Evolutionary conservation across 2,113 vertebrate species (phyloP), one percentile per base, ranked within the genome.

Genomic region (Osmerus mordax): DNA sequence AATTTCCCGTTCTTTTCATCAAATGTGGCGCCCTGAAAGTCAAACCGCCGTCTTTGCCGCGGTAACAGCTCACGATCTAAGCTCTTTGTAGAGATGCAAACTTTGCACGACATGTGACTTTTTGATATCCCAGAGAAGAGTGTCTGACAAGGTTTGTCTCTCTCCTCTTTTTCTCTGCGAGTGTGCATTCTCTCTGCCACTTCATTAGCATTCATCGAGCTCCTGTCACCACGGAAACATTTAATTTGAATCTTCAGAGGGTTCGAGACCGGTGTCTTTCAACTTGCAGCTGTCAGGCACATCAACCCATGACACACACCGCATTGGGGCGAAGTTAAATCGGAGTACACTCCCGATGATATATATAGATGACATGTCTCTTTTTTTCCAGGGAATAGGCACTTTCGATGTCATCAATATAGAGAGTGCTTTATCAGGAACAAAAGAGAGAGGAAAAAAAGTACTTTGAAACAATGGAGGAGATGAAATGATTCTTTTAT

Each of bases 321-420:
- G 60, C 23, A 28, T 47, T 18, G 60, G 86, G 84, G 81, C 80
- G 65, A 84, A 90, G 87, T 90, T 87, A 87, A 89, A 89, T 84
- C 79, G 87, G 86, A 89, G 88, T 86, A 69, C 87, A 81, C 83
- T 88, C 75, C 47, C 86, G 72, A 84, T 82, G 83, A 89, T 91
- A 91, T 89, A 91, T 91, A 87, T 90, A 91, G 90, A 88, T 89
- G 87, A 90, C 87, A 88, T 89, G 89, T 89, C 89, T 88, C 78
- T 86, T 84, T 84, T 66, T 83, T 87, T 87, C 83, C 87, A 78
- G 81, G 83, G 78, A 83, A 81, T 78, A 85, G 83, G 83, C 87
- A 81, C 83, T 87, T 88, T 89, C 86, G 65, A 84, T 89, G 88
- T 87, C 70, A 85, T 85, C 84, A 81, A 91, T 89, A 89, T 74